Evolutionary conservation across 37 sponge, comb jelly and placozoan genomes (phyloP), one percentile per base, ranked within the genome.

Genomic region (Bolinopsis microptera): DNA sequence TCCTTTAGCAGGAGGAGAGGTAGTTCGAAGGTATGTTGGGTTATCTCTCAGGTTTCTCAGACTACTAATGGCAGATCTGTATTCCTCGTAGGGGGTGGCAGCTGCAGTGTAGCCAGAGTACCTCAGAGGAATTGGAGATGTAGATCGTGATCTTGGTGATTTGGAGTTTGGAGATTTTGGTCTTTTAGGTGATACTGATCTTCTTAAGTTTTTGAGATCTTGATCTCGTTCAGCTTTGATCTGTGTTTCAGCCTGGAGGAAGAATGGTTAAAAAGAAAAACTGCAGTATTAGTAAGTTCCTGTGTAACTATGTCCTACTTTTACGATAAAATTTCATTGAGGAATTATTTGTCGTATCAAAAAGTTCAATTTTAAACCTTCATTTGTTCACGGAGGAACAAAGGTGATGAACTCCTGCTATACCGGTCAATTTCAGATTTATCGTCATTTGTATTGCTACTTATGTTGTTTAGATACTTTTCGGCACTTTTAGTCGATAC

Each of bases 401-500:
- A 24, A 1, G 90, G 90, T 3, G 90, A 86, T 25, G 90, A 86
- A 40, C 90, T 86, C 26, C 90, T 39, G 30, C 90, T 86, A 30
- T 86, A 86, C 39, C 90, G 32, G 2, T 86, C 90, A 86, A 36
- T 36, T 1, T 86, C 90, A 23, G 90, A 33, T 2, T 38, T 86
- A 24, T 86, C 35, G 39, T 86, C 61, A 2, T 86, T 38, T 3
- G 75, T 72, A 22, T 38, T 86, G 30, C 90, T 86, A 41, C 90
- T 86, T 1, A 41, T 22, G 36, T 86, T 86, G 31, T 34, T 86
- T 31, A 86, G 61, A 41, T 86, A 86, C 61, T 86, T 86, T 38
- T 86, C 90, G n/a, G 90, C 90, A 86, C 90, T 86, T 86, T 86
- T 86, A 86, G 61, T 86, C 61, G 41, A 41, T 86, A 86, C 3